Base-by-base conservation (phyloP, 2,888 invertebrate genomes). In the Apoderus coryli region DNA sequence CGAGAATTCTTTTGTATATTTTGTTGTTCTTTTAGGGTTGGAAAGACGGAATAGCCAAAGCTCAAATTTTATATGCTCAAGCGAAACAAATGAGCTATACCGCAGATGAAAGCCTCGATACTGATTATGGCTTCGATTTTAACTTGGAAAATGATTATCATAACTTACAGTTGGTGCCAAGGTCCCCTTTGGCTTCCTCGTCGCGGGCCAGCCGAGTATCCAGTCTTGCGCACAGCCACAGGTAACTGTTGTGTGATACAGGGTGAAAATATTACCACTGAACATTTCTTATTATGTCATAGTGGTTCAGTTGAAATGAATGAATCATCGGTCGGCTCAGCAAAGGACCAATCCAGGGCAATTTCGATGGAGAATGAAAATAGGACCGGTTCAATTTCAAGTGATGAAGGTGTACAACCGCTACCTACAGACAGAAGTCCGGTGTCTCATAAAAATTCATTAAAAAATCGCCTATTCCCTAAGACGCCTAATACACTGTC, bases 31-130 rank as follows among this genome's bases (percentile, higher is more conserved):
- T 49, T 10, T 49, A 75, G 69, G 63, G 64, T 27, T 85, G 82
- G 81, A 67, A 76, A 36, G 73, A 74, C 23, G 72, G 76, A 37
- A 59, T 86, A 16, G 64, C 67, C 34, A 78, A 81, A 52, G 84
- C 86, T 2, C 78, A 76, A 56, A 64, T 73, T 41, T 63, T 77
- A n/a, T 79, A 73, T 53, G 59, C 63, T 35, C 65, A 70, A 49
- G 65, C 71, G 25, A 70, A 68, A 48, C 63, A 63, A 41, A 60
- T 48, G 43, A 51, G 50, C 36, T 48, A 47, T 33, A 44, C 43
- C 34, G 35, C 50, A 36, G 45, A 57, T 43, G 45, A 53, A 38
- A 48, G 52, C 35, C 46, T 55, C 23, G 52, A 54, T 14, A 46
- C 52, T 7, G 56, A 56, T 19, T 54, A 50, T 39, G 50, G 43